Evolutionary conservation across 2,113 vertebrate genomes (phyloP), one percentile per base, ranked within the genome.

Genomic region (Felis chaus): DNA sequence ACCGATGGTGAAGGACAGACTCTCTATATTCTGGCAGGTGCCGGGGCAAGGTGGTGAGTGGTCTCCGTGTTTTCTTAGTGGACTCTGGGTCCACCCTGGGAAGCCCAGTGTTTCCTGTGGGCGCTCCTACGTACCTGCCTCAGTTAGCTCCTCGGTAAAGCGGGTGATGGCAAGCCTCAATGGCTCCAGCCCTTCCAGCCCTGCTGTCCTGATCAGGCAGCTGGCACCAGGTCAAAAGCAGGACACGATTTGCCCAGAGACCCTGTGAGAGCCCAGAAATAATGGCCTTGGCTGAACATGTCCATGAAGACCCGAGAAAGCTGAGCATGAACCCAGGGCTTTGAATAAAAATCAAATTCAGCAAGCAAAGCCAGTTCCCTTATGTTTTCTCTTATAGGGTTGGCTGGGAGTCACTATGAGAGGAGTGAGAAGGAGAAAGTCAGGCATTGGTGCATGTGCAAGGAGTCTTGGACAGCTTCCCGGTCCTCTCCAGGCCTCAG

Each of bases 61-160:
- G 11, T 7, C 11, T 36, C 23, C 4, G 1, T 1, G 0, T 27
- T 65, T 0, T 85, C 53, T 78, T 50, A 19, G 66, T 3, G 27
- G 27, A 10, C 11, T 36, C 50, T 39, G 48, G 84, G 48, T 27
- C 69, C 9, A 29, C 27, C 3, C 33, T 16, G 2, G 21, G 65
- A 36, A 68, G 12, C 18, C 39, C 16, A 7, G 1, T 10, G 31
- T 55, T 61, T 84, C 61, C 45, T 11, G 18, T 45, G 45, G 65
- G 36, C 6, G 13, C 13, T 18, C n/a, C 15, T 57, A 5, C 27
- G n/a, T 2, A 11, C 50, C 33, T 3, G 55, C 74, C 65, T 87
- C 53, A 55, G 31, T 76, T 10, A 25, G 41, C 61, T 53, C 41
- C 10, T 68, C 93, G 68, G 25, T 90, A 27, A 31, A 53, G 16